phyloP scores from a whole-genome alignment of 1,140 invertebrate species.

The Mamestra configurata region DNA sequence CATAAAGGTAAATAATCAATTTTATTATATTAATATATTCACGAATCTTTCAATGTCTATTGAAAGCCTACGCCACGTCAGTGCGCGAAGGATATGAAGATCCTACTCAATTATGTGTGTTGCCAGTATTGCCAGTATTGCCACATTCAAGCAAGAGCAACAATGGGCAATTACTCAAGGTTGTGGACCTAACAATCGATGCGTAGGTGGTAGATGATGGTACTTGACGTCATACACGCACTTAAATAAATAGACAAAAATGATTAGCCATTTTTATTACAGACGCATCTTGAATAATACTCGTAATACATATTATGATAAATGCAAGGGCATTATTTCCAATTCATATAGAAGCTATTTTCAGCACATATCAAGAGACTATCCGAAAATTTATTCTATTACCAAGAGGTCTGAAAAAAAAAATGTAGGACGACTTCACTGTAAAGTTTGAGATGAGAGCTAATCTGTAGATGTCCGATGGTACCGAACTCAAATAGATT shows the following conservation, averaged over 20 bases:
- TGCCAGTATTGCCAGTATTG: slow-evolving; percentile 5
- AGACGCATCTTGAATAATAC: not conserved
- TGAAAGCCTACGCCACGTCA: slow-evolving; percentile 31
- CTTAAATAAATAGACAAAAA: not conserved
- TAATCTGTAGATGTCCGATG: no score
- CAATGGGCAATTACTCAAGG: slow-evolving; percentile 32
- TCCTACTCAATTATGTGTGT: slow-evolving; percentile 41
- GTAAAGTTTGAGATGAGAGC: no score
- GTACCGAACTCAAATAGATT: no score
- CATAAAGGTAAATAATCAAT: no score
- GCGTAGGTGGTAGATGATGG: slow-evolving; percentile 18
- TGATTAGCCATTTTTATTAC: not conserved
- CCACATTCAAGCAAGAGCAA: slow-evolving; percentile 32
- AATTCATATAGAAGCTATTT: no score
- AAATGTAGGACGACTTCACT: no score
- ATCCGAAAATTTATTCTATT: no score
- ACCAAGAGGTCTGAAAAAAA: no score
- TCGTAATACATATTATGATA: no score
- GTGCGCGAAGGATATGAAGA: slow-evolving; percentile 22
- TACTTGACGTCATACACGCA: not conserved
- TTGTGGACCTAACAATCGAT: slow-evolving; percentile 28
- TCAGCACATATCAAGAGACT: no score
- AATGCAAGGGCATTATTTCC: no score
- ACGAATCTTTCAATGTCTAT: slow-evolving; percentile 33
- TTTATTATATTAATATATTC: not conserved